Conservation (phyloP, 2,113 vertebrate species). For the Ginglymostoma cirratum region DNA sequence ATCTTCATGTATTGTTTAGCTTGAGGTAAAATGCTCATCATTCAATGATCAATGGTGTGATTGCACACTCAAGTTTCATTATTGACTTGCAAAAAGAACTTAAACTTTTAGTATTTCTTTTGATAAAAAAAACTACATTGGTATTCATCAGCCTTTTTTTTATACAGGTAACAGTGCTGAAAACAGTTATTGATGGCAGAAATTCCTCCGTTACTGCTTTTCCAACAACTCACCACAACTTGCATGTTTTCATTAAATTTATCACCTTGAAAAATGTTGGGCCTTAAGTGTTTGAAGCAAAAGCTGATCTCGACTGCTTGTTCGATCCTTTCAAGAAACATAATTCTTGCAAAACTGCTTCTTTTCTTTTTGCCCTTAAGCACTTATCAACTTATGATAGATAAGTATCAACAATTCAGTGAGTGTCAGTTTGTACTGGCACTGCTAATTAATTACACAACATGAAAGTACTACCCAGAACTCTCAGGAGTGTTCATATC, state of each 20-base stretch:
- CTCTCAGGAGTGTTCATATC: constrained; percentile 1
- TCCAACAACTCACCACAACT: neutral
- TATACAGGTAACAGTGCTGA: neutral
- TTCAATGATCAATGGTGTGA: neutral
- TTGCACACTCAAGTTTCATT: neutral
- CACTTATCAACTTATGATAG: neutral
- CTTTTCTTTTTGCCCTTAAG: constrained; percentile 7
- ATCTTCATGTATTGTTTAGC: neutral
- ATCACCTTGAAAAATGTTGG: neutral
- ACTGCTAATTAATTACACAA: constrained; percentile 25
- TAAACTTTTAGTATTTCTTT: neutral
- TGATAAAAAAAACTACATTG: neutral
- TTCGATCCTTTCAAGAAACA: neutral
- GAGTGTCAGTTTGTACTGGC: constrained; percentile 24
- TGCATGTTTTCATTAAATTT: neutral
- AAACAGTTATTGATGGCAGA: neutral
- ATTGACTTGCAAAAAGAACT: neutral
- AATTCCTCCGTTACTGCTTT: neutral
- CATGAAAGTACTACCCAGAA: constrained; percentile 1
- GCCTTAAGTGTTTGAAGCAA: neutral
- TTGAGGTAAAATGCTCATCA: neutral
- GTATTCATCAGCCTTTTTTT: neutral
- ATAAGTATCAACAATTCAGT: neutral
- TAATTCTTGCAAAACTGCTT: neutral
- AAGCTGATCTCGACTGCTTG: neutral